These are phyloP conservation scores for Myrmecophaga tridactyla DNA, from an alignment of 2,113 vertebrate genomes.

Conservation along the genomic window DNA sequence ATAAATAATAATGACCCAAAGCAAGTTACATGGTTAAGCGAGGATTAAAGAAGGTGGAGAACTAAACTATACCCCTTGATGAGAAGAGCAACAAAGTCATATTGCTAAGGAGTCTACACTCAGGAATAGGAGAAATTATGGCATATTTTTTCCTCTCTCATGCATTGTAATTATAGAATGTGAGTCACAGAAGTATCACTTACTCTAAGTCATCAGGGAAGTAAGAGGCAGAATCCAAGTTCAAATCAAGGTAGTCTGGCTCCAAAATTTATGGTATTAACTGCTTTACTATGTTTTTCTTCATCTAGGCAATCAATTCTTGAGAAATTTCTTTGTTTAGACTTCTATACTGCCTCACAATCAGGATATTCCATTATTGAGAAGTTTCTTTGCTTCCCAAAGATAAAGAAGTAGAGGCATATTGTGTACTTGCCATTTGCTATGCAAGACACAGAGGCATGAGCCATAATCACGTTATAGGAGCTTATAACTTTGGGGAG, in stretches of 20 bases:
- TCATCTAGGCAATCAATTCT: neutral
- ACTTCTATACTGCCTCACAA: neutral
- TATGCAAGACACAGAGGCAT: neutral
- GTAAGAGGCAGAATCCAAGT: neutral
- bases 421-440: neutral
- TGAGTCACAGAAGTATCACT: neutral
- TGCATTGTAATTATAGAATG: neutral
- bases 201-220: neutral
- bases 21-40: neutral
- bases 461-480: neutral
- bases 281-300: neutral
- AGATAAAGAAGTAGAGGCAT: neutral
- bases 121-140: neutral
- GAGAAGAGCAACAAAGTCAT: neutral
- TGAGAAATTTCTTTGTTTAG: neutral
- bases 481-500: neutral
- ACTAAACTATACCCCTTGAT: neutral
- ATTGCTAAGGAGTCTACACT: neutral
- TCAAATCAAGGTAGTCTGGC: neutral
- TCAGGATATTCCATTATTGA: neutral
- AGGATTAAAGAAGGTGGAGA: neutral
- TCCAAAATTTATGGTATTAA: neutral
- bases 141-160: neutral
- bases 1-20: too few relatives aligned
- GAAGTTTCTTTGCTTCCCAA: conserved; percentile 14